Conservation (phyloP, 2,797 vertebrate species). For the Apodemus agrarius region DNA sequence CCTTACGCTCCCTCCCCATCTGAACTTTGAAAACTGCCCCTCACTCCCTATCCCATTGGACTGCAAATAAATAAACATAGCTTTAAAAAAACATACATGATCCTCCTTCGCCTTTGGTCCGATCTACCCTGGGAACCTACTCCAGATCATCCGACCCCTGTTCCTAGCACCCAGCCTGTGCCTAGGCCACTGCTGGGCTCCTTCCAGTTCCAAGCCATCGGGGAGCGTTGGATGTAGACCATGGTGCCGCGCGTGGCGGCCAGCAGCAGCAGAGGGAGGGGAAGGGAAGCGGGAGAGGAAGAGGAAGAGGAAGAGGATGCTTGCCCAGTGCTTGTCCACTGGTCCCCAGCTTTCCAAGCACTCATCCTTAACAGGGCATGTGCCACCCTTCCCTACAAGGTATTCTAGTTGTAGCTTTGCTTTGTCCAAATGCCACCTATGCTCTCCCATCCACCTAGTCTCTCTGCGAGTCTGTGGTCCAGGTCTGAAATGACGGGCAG, state of each 20-base stretch:
- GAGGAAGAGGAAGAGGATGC: no score
- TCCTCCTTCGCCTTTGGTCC: background rate
- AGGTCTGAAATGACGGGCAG: constrained; percentile 13
- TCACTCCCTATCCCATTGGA: background rate
- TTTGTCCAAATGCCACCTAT: background rate
- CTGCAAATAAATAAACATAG: background rate
- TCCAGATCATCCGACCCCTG: background rate
- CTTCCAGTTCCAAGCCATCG: background rate
- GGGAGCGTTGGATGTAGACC: background rate
- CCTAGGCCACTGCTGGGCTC: background rate
- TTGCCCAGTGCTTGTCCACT: background rate
- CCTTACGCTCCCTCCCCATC: background rate
- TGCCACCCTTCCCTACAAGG: background rate
- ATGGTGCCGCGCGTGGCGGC: background rate
- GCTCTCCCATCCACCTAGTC: background rate
- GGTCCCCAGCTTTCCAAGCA: background rate
- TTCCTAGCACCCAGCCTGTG: background rate
- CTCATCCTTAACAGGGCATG: background rate
- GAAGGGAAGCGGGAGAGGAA: no score
- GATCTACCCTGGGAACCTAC: background rate
- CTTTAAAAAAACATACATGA: background rate
- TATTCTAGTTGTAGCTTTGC: background rate
- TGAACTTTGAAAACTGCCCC: background rate
- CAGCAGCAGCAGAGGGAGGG: no score
- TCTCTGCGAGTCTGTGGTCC: background rate